Evolutionary conservation across 1,140 invertebrate genomes (phyloP).

Genomic region (Ceratosolen solmsi): DNA sequence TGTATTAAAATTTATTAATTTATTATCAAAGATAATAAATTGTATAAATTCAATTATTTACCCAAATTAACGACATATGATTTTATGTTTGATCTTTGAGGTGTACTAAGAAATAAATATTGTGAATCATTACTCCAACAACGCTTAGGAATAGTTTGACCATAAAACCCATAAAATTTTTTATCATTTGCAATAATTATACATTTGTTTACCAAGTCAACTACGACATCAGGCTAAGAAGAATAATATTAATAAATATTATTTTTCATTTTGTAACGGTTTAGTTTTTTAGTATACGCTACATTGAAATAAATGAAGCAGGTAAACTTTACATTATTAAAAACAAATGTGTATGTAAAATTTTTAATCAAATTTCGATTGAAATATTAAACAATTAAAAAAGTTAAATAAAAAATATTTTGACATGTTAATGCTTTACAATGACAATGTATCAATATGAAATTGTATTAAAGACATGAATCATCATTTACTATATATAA

Average conservation of each 20-base stretch:
- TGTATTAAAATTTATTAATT: neutral
- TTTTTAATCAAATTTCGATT: no score
- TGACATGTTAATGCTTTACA: no score
- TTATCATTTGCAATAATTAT: slow-evolving; percentile 64
- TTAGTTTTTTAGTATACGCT: neutral
- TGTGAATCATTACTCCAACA: slow-evolving; percentile 77
- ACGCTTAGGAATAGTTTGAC: slow-evolving; percentile 70
- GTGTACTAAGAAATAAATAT: slow-evolving; percentile 76
- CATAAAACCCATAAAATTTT: slow-evolving; percentile 77
- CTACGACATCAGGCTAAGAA: slow-evolving; percentile 64
- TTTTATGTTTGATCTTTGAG: slow-evolving; percentile 75
- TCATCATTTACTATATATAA: no score
- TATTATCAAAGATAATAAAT: neutral
- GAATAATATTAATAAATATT: neutral
- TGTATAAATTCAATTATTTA: slow-evolving; percentile 56
- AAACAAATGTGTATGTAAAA: no score
- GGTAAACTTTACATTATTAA: no score
- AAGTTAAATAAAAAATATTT: no score
- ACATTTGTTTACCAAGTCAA: slow-evolving; percentile 73
- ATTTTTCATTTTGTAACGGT: neutral
- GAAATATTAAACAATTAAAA: no score
- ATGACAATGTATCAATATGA: no score
- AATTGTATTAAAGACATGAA: no score
- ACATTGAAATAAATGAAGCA: neutral
- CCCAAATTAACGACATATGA: slow-evolving; percentile 76